Evolutionary conservation across 1,140 invertebrate genomes (phyloP), one percentile per base, ranked within the genome.

Genomic region (Pygmarrhopalites habei): DNA sequence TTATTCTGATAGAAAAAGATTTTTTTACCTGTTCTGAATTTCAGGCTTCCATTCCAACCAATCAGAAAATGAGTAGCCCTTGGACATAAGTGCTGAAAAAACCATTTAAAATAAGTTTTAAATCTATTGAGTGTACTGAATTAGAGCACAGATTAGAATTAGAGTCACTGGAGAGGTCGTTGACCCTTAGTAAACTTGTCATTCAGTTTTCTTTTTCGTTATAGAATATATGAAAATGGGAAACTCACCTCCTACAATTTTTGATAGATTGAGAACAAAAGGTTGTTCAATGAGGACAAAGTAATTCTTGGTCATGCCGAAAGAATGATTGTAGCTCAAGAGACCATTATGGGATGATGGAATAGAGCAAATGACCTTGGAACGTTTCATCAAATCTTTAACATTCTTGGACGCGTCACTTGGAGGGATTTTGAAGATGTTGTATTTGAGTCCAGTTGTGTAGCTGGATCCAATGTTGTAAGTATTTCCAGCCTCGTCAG

Each of bases 251-350:
- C 52, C 66, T 14, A 71, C 29, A 14, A 68, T 47, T 47, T 64
- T 62, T 1, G 30, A 28, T 19, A 65, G 26, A 23, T 63, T 67
- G 15, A 71, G 46, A 15, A 66, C 41, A 19, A 61, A 66, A 0
- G 69, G 69, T 29, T 77, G 76, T 64, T 81, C 80, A 51, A 78
- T 51, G 41, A 79, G 73, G n/a, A 81, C 65, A 19, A 79, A 69
- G 66, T 78, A 81, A 64, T 80, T 77, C 62, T 79, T 73, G 0
- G 77, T 76, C 65, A 82, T 76, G 4, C 75, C 78, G 69, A 82
- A 82, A 62, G 78, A 80, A 66, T 82, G 80, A 58, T 23, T 21
- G 71, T 71, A 65, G 29, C 75, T 71, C 28, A 63, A 1, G 3
- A 60, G 21, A 1, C 61, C 75, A 72, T 62, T 72, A 66, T 32